Base-by-base conservation (phyloP, 1,140 invertebrate species). In the Ostrea denselamellosa region DNA sequence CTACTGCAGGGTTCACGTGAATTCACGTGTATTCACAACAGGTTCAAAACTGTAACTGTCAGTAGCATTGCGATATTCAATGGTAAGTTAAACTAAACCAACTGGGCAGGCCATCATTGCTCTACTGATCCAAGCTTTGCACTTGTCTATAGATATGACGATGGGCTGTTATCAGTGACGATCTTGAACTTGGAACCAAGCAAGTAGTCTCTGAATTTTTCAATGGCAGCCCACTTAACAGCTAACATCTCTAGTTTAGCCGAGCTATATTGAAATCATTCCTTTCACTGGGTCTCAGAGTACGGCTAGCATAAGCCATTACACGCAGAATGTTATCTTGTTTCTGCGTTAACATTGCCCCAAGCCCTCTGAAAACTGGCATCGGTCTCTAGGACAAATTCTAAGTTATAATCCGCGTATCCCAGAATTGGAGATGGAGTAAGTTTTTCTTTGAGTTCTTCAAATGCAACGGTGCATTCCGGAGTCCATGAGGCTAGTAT, bases 341-440 rank as follows among this genome's bases (percentile, higher is more conserved):
- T 51, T 85, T 58, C 89, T 87, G 89, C 77, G 62, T 88, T 52
- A 90, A 81, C 4, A 92, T 92, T 19, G 91, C 92, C n/a, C 93
- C 93, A 14, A 93, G 28, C 12, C 90, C 92, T 8, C 53, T n/a
- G n/a, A 34, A 89, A 65, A 86, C 90, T 90, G 58, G 88, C 91
- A 88, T 93, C 90, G n/a, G 86, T 87, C 83, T 92, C 85, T 54
- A 90, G n/a, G 19, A 85, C 28, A 84, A 91, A 93, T 22, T 85
- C 87, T 19, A 81, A 58, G 25, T 52, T 22, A 54, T 84, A 89
- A 83, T 91, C 89, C 1, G 90, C 86, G 68, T 88, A 88, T 3
- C 65, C 86, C 1, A 90, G 62, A 22, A 90, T 65, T 34, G 71
- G 81, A 0, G 87, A 44, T 0, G 85, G 68, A 4, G 89, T 90